Evolutionary conservation across 2,888 invertebrate species (phyloP).

Genomic region (Nymphalis urticae): DNA sequence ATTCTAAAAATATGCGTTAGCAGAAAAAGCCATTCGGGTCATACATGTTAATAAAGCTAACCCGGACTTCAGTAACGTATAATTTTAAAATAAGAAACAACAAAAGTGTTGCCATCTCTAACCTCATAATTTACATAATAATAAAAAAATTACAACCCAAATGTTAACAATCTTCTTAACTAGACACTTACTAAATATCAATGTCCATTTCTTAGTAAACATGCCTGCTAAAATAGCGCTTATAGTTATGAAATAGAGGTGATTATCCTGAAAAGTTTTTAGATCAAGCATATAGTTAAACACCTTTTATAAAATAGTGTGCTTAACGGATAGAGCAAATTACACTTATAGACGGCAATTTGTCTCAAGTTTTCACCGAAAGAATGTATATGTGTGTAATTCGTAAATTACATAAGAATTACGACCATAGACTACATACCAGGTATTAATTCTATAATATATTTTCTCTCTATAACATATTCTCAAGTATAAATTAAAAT

Average conservation of each 20-base stretch:
- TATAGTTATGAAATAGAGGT: neutral
- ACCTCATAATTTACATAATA: conserved; percentile 4
- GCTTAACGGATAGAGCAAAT: conserved; percentile 17
- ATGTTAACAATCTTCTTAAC: neutral
- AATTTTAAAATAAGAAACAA: neutral
- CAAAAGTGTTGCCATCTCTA: neutral
- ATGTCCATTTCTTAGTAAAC: neutral
- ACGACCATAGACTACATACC: neutral
- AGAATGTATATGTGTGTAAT: conserved; percentile 13
- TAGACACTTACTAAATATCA: neutral
- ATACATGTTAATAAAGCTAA: neutral
- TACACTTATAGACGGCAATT: conserved; percentile 14
- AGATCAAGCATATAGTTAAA: neutral
- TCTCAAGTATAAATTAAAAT: neutral
- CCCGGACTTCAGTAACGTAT: neutral
- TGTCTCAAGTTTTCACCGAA: conserved; percentile 28
- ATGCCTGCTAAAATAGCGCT: neutral
- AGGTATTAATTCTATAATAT: neutral
- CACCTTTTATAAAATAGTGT: conserved; percentile 16
- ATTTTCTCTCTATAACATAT: no score
- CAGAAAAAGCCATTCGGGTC: no score
- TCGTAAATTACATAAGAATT: neutral
- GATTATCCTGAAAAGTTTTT: neutral
- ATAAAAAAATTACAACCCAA: neutral
- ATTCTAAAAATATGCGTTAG: no score